Evolutionary conservation across 2,797 vertebrate genomes (phyloP).

Genomic region (Pteropus rufus): DNA sequence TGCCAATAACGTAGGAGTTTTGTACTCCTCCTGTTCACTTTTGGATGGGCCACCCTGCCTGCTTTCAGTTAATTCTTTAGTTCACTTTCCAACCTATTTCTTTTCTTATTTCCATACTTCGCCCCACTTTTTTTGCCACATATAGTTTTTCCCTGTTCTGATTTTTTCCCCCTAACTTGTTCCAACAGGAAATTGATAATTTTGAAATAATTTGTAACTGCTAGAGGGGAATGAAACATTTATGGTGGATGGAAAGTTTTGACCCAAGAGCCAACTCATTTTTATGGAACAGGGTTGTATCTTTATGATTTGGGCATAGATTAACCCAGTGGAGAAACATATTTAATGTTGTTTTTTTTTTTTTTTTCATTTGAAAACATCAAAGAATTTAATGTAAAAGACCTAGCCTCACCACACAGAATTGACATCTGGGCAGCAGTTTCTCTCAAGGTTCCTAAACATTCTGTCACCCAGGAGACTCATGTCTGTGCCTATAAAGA

Average conservation of each 20-base stretch:
- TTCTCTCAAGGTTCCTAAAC: background rate
- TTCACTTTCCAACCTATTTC: background rate
- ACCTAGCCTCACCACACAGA: background rate
- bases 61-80: background rate
- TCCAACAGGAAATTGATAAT: slow-evolving; percentile 2
- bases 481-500: background rate
- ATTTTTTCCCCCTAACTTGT: background rate
- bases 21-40: background rate
- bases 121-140: background rate
- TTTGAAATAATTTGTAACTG: background rate
- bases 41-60: background rate
- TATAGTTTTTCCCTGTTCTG: background rate
- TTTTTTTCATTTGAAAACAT: background rate
- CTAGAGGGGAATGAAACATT: background rate
- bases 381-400: background rate
- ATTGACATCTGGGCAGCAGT: rapidly evolving
- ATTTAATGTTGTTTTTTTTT: background rate
- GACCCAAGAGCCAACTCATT: background rate
- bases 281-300: background rate
- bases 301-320: background rate
- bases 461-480: background rate
- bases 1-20: background rate
- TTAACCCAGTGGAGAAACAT: background rate
- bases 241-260: slow-evolving; percentile 1
- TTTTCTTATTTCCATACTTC: background rate